phyloP scores from a whole-genome alignment of 2,888 invertebrate species.

The Nymphalis urticae region DNA sequence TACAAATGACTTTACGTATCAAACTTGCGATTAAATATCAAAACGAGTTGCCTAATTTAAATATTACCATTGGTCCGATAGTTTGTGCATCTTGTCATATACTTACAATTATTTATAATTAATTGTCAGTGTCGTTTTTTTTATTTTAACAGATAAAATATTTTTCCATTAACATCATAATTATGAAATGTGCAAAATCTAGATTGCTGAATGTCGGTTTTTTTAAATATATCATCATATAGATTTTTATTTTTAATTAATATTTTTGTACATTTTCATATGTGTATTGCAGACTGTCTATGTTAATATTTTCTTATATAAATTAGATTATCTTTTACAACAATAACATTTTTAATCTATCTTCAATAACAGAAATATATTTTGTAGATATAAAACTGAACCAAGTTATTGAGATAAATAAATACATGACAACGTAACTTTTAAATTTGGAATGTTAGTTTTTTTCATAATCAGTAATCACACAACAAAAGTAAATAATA shows the following conservation, averaged over 20 bases:
- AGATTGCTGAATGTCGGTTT: too few relatives aligned
- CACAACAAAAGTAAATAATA: background rate
- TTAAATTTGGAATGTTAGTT: background rate
- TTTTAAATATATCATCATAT: too few relatives aligned
- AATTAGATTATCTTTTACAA: background rate
- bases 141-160: too few relatives aligned
- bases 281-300: too few relatives aligned
- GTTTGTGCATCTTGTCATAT: slow-evolving; percentile 10
- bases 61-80: slow-evolving; percentile 21
- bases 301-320: too few relatives aligned
- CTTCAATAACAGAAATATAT: slow-evolving; percentile 5
- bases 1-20: slow-evolving; percentile 1
- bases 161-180: too few relatives aligned
- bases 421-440: background rate
- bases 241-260: too few relatives aligned
- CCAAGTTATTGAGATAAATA: background rate
- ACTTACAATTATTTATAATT: background rate
- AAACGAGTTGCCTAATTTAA: background rate
- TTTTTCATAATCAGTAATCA: background rate
- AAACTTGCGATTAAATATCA: background rate
- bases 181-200: too few relatives aligned
- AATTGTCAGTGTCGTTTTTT: background rate
- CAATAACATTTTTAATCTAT: background rate
- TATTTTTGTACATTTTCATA: too few relatives aligned
- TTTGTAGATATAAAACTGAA: background rate